Base-by-base conservation (phyloP, 2,888 invertebrate genomes). In the Tuta absoluta region DNA sequence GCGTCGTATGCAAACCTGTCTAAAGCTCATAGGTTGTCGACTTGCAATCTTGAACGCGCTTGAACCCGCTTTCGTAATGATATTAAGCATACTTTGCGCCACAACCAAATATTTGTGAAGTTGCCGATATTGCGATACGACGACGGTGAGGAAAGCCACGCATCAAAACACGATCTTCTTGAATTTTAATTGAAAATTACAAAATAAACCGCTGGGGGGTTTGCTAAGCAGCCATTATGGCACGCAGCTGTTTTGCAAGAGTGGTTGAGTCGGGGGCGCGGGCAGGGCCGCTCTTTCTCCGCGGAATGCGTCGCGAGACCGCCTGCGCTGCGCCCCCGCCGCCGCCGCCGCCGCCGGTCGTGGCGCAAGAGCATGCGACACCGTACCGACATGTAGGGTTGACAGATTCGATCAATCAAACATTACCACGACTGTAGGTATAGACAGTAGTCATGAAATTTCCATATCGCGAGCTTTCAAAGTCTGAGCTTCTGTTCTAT, bases 231-330 rank as follows among this genome's bases (percentile, higher is more conserved):
- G 77, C 73, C 70, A 74, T 80, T 83, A 80, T 79, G 74, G 80
- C 76, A 73, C 71, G 78, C 74, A 73, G 66, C 63, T 62, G 75
- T 87, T 82, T 86, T 77, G 83, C 80, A 85, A 89, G 51, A 53
- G 48, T 19, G 48, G 48, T 48, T 67, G 68, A 33, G 69, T 78
- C 80, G 73, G 75, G 80, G 80, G 79, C 48, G 73, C 73, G 75
- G 80, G 75, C 81, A 85, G 81, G 83, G 82, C 84, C 80, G 79
- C 76, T 89, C 86, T 89, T 86, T 87, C 87, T 85, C 83, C 74
- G 68, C 74, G 79, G 85, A 85, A 88, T 85, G 85, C 76, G 76
- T 80, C 77, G 72, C 72, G 72, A 76, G 75, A 72, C 57, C 28
- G 33, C 33, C 28, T 73, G 19, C 56, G 17, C 24, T 38, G 63